Conservation (phyloP, 2,888 invertebrate genomes). For the Lasioglossum calceatum region DNA sequence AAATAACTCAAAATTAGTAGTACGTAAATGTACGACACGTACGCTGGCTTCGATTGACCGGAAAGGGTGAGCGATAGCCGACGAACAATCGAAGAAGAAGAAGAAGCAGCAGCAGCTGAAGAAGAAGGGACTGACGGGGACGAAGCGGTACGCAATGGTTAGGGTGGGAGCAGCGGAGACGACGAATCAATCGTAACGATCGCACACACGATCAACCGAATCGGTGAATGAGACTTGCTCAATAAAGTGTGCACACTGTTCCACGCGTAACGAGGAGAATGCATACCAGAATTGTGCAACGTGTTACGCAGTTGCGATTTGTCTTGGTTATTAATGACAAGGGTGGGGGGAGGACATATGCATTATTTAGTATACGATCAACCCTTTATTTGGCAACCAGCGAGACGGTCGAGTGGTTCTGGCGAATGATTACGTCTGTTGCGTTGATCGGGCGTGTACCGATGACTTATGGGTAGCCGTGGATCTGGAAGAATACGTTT, state of each 20-base stretch:
- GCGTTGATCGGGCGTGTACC: conserved; percentile 1
- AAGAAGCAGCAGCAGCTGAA: background rate
- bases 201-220: conserved; percentile 26
- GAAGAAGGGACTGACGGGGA: conserved; percentile 14
- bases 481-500: background rate
- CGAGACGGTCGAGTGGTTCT: conserved; percentile 17
- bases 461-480: background rate
- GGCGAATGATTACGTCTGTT: conserved; percentile 16
- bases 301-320: conserved; percentile 62
- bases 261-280: conserved; percentile 61
- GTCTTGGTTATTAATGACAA: conserved; percentile 63
- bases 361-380: conserved; percentile 56
- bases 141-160: background rate
- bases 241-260: conserved; percentile 55
- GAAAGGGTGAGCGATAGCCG: conserved; percentile 62
- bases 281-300: conserved; percentile 66
- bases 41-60: conserved; percentile 59
- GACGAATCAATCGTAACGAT: conserved; percentile 55
- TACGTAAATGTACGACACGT: conserved; percentile 63
- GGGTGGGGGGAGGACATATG: conserved; percentile 30
- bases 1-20: conserved; percentile 66
- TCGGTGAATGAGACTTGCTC: conserved; percentile 66
- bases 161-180: conserved; percentile 30
- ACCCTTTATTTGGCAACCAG: conserved; percentile 53
- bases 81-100: conserved; percentile 24